Evolutionary conservation across 2,888 invertebrate species (phyloP).

Genomic region (Rhimphoctona megacephalus): DNA sequence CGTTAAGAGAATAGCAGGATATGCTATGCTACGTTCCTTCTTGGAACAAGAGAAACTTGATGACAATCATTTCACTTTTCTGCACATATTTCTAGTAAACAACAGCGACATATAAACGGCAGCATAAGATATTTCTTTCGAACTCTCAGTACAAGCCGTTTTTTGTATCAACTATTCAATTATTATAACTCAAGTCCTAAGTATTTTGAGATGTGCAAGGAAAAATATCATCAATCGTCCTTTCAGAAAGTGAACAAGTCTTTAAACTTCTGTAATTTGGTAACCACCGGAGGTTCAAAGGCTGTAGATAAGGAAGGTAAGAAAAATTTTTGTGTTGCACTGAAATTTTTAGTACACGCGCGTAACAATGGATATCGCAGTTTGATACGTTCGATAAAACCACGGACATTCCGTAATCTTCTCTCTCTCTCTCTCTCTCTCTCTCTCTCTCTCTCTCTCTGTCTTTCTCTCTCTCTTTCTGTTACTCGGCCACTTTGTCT

Average conservation of each 20-base stretch:
- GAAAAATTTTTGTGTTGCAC: background rate
- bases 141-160: background rate
- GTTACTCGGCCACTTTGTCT: background rate
- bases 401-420: background rate
- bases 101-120: no score
- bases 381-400: background rate
- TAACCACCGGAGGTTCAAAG: background rate
- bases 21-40: background rate
- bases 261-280: background rate
- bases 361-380: background rate
- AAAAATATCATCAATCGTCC: background rate
- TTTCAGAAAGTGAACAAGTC: background rate
- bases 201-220: background rate
- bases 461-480: background rate
- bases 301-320: background rate
- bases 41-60: background rate
- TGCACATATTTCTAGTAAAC: no score
- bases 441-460: no score
- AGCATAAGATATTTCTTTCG: no score
- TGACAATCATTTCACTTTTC: background rate
- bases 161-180: background rate
- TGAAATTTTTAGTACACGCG: background rate
- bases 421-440: no score
- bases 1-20: background rate
- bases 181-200: background rate